phyloP scores from a whole-genome alignment of 2,113 vertebrate species.

The Desmodus rotundus region DNA sequence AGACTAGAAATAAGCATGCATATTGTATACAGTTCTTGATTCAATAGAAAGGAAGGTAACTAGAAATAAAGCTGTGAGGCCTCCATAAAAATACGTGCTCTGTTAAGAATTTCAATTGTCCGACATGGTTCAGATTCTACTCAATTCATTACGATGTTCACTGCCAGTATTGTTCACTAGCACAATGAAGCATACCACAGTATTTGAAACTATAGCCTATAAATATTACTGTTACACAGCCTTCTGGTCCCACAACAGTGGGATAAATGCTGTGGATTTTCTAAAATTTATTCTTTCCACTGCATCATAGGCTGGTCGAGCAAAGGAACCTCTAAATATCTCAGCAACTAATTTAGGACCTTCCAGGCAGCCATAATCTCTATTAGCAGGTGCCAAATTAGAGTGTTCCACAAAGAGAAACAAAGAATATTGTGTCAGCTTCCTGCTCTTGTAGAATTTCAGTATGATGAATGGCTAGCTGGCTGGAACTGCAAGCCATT shows the following conservation, averaged over 20 bases:
- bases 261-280: neutral
- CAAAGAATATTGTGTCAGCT: neutral
- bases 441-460: neutral
- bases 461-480: neutral
- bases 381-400: neutral
- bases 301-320: neutral
- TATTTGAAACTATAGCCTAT: neutral
- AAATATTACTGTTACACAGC: neutral
- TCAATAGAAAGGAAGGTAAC: neutral
- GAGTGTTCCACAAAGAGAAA: neutral
- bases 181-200: neutral
- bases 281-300: neutral
- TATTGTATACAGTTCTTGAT: neutral
- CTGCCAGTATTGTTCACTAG: neutral
- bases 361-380: neutral
- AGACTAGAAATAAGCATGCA: neutral
- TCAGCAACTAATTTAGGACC: neutral
- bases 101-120: neutral
- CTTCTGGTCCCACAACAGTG: neutral
- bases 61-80: neutral
- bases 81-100: neutral
- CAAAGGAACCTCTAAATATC: neutral
- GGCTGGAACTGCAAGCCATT: neutral
- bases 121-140: neutral
- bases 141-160: neutral